Base-by-base conservation (phyloP, 2,113 vertebrate genomes). In the Gobio gobio region DNA sequence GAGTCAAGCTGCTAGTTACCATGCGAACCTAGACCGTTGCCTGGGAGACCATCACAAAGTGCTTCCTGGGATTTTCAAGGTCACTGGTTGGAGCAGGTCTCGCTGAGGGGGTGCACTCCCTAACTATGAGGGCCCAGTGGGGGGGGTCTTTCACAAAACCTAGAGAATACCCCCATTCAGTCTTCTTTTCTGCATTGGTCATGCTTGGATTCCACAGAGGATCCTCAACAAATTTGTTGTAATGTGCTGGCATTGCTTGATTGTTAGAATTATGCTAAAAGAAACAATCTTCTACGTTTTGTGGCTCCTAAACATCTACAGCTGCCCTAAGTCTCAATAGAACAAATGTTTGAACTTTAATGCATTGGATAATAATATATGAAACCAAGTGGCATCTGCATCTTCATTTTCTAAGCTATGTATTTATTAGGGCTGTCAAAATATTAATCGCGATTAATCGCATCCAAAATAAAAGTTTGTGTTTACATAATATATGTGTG, bases 31-130 rank as follows among this genome's bases (percentile, higher is more conserved):
- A 64, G 90, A 90, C 90, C 91, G 94, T 95, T 95, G 92, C 94
- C 94, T 92, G 90, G 94, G 93, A 88, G 92, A 95, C 93, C 92
- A 91, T 92, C 92, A 93, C 91, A 93, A 92, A 95, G 93, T 94
- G 94, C 92, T 94, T 95, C 93, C 94, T 94, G 92, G 92, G 93
- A 93, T 94, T 94, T 94, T 94, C 91, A 93, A 95, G 95, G 94
- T 95, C 93, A 95, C 93, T 93, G 94, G 93, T 94, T 95, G 93
- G 92, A 94, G 94, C 92, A 94, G 91, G 93, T 93, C 93, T 93
- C 92, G 90, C 92, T 92, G 91, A 85, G 92, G 91, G 93, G 93
- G 94, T 92, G 93, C 91, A 93, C 91, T 91, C 91, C 92, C 91
- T 93, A 92, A 92, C 93, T 93, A 93, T 94, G 90, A 93, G 85